Percentiles rank a stretch among this genome's conserved stretches.
Conservation (phyloP, 2,888 invertebrate genomes). For the Ichneumoninae sp. region DNA sequence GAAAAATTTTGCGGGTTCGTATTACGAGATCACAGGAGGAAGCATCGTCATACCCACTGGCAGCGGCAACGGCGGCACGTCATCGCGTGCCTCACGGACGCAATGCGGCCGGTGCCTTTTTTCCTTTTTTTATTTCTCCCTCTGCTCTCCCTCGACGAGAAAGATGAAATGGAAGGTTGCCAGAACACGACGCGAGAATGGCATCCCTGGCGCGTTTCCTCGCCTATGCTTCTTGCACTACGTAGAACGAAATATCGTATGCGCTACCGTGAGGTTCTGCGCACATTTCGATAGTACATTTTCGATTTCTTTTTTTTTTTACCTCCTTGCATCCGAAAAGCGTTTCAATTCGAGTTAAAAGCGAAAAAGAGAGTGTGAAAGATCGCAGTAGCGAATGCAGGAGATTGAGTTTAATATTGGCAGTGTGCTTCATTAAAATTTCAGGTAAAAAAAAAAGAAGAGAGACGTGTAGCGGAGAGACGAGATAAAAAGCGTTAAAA, state of each 20-base stretch:
- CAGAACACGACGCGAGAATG: constrained; percentile 58
- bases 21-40: constrained; percentile 53
- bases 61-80: constrained; percentile 51
- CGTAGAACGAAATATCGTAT: constrained; percentile 55
- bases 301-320: neutral
- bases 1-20: constrained; percentile 33
- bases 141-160: constrained; percentile 48
- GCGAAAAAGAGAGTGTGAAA: constrained; percentile 5
- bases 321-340: constrained; percentile 2
- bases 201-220: constrained; percentile 52
- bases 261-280: constrained; percentile 48
- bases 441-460: neutral
- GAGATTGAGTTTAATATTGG: neutral
- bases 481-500: constrained; percentile 9
- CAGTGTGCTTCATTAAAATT: neutral
- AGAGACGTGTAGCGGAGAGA: constrained; percentile 21
- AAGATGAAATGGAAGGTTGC: constrained; percentile 68
- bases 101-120: constrained; percentile 62
- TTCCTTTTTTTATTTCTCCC: constrained; percentile 25
- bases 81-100: constrained; percentile 58
- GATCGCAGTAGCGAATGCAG: neutral
- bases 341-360: neutral
- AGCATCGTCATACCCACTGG: constrained; percentile 22
- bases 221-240: constrained; percentile 44
- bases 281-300: constrained; percentile 10